A percentile compares a stretch with the other conserved stretches of the same genome.
Evolutionary conservation across 2,888 invertebrate species (phyloP).

Genomic region (Leucania comma): DNA sequence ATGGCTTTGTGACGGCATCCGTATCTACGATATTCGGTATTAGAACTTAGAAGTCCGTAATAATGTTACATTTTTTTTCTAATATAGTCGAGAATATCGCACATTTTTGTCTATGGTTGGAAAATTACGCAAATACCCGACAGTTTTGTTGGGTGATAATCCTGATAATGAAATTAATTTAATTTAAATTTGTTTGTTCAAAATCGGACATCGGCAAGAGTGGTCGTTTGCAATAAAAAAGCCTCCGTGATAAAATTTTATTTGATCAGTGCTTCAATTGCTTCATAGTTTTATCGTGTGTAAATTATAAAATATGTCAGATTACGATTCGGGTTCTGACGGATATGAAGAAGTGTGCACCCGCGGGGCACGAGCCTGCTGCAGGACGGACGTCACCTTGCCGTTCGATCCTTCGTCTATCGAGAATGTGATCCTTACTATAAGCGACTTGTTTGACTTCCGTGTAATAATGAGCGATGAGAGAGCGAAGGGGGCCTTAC

Average conservation of each 20-base stretch:
- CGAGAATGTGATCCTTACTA: slow-evolving; percentile 80
- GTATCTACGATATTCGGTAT: too few species aligned
- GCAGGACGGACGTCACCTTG: slow-evolving; percentile 64
- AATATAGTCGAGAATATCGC: slow-evolving; percentile 12
- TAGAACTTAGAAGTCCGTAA: too few species aligned
- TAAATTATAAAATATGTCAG: slow-evolving; percentile 18
- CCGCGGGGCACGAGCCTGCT: slow-evolving; percentile 22
- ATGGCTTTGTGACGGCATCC: too few species aligned
- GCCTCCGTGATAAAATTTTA: background rate
- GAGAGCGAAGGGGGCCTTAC: slow-evolving; percentile 72
- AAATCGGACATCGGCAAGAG: background rate
- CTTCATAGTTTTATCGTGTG: background rate
- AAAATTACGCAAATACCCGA: slow-evolving; percentile 44
- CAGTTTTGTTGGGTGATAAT: background rate
- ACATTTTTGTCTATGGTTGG: slow-evolving; percentile 29
- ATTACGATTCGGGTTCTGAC: slow-evolving; percentile 62
- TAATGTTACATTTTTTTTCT: background rate
- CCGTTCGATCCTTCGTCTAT: slow-evolving; percentile 79
- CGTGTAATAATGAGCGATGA: slow-evolving; percentile 78
- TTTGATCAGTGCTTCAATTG: slow-evolving; percentile 3
- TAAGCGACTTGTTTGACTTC: slow-evolving; percentile 83
- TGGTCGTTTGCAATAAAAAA: background rate
- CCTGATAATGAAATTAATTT: background rate
- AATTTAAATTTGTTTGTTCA: background rate
- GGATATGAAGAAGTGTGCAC: slow-evolving; percentile 49